Conservation (phyloP, 2,797 vertebrate genomes). For the Huso huso region DNA sequence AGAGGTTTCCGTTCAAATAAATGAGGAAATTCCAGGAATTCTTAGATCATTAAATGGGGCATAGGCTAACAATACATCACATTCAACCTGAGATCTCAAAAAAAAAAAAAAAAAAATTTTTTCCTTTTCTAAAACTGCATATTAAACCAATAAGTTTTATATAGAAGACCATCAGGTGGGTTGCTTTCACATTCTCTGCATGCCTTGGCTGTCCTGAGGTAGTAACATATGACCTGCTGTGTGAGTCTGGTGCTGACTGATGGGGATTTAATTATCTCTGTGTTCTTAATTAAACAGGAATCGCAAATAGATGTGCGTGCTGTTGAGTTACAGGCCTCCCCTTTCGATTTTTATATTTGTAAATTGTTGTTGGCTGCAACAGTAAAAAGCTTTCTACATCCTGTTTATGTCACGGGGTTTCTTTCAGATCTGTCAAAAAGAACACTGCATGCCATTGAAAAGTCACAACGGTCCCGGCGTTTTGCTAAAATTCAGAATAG, state of each 20-base stretch:
- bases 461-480: not conserved
- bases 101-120: not conserved
- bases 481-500: too few relatives aligned
- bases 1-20: not conserved
- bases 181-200: slow-evolving; percentile 66
- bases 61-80: not conserved
- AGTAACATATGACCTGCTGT: slow-evolving; percentile 30
- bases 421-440: too few relatives aligned
- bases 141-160: not conserved
- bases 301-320: slow-evolving; percentile 27
- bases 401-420: too few relatives aligned
- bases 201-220: slow-evolving; percentile 49
- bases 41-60: not conserved
- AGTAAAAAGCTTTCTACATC: too few relatives aligned
- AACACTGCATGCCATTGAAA: slow-evolving; percentile 6
- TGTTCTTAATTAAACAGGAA: slow-evolving; percentile 37
- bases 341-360: not conserved
- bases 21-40: not conserved
- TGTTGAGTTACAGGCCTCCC: too few relatives aligned
- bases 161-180: slow-evolving; percentile 33
- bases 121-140: not conserved
- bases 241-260: slow-evolving; percentile 20
- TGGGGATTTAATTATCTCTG: slow-evolving; percentile 15
- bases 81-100: not conserved
- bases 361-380: not conserved